phyloP scores from a whole-genome alignment of 2,888 invertebrate species.

The Lamellibrachia satsuma region DNA sequence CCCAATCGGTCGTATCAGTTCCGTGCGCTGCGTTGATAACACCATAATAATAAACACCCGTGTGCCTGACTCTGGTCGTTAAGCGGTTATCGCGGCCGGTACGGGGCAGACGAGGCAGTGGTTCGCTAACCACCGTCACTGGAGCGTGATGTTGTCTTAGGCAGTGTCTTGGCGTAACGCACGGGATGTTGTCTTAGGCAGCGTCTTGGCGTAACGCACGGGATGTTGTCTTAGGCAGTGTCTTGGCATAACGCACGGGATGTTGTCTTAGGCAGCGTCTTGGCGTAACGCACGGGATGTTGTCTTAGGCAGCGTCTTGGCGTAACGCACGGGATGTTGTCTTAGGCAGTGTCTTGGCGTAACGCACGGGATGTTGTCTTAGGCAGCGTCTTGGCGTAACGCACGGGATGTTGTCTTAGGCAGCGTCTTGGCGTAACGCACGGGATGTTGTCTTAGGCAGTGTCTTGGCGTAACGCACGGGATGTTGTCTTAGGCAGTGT shows the following conservation, averaged over 20 bases:
- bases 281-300: background rate
- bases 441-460: background rate
- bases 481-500: background rate
- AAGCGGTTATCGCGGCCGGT: background rate
- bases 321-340: background rate
- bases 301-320: background rate
- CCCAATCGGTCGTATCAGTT: background rate
- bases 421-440: too few species aligned
- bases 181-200: background rate
- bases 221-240: background rate
- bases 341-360: too few species aligned
- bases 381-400: background rate
- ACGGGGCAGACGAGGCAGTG: background rate
- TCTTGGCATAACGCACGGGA: background rate
- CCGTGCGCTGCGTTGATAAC: background rate
- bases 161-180: background rate
- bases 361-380: background rate
- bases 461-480: background rate
- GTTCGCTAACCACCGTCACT: background rate
- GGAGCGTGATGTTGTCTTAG: background rate
- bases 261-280: background rate
- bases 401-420: background rate
- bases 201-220: background rate
- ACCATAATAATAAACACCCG: background rate
- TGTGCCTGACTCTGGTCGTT: background rate